phyloP scores from a whole-genome alignment of 2,888 invertebrate species.

The Parnassius orleans region DNA sequence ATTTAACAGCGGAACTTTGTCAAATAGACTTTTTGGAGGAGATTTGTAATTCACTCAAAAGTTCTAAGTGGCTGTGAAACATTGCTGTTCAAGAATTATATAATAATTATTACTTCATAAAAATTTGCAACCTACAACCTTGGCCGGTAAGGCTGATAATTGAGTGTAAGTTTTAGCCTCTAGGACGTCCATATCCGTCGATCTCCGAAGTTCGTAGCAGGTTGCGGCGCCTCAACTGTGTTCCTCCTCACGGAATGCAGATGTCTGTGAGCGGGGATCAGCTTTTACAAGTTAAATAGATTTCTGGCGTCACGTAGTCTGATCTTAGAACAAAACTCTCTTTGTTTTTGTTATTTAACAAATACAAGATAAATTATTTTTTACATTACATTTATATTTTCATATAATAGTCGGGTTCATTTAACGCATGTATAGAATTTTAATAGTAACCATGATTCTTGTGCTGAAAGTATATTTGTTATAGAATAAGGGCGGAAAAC shows the following conservation, averaged over 20 bases:
- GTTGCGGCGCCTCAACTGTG: slow-evolving; percentile 57
- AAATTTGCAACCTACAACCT: slow-evolving; percentile 44
- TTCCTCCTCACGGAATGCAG: slow-evolving; percentile 52
- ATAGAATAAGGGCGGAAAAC: no score
- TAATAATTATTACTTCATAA: slow-evolving; percentile 41
- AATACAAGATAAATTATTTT: no score
- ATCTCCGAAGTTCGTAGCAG: slow-evolving; percentile 36
- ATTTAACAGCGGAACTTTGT: slow-evolving; percentile 73
- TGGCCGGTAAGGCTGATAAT: slow-evolving; percentile 46
- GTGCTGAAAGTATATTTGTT: no score
- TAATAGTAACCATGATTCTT: no score
- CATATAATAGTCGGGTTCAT: no score
- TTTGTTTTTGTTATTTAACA: background rate
- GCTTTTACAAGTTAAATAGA: slow-evolving; percentile 21
- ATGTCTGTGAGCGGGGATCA: slow-evolving; percentile 33
- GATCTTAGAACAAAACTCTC: slow-evolving; percentile 12
- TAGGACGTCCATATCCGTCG: slow-evolving; percentile 37
- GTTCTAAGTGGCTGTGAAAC: slow-evolving; percentile 79
- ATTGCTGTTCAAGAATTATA: slow-evolving; percentile 74
- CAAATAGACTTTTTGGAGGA: slow-evolving; percentile 72
- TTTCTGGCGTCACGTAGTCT: slow-evolving; percentile 15
- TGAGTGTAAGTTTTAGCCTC: slow-evolving; percentile 45
- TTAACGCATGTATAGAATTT: no score
- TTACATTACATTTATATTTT: no score
- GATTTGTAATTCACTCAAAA: slow-evolving; percentile 80